phyloP scores from a whole-genome alignment of 2,113 vertebrate genomes.

The Sphyrna mokarran region DNA sequence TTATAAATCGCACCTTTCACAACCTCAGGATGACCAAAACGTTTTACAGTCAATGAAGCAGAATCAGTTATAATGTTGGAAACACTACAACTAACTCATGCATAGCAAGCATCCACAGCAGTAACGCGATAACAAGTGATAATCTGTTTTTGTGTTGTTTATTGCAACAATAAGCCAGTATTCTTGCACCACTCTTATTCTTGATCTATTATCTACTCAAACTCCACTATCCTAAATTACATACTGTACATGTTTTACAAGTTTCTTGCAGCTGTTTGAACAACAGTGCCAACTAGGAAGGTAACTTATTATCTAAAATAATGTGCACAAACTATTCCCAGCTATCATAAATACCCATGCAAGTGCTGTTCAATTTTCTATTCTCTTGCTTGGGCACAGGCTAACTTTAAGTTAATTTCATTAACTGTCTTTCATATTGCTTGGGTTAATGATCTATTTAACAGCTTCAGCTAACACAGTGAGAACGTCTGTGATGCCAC shows the following conservation, averaged over 20 bases:
- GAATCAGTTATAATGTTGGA: neutral
- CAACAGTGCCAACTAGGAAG: neutral
- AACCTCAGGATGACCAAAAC: neutral
- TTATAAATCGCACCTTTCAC: neutral
- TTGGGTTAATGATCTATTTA: neutral
- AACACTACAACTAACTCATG: neutral
- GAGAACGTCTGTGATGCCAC: neutral
- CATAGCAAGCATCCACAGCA: neutral
- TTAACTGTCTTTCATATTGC: neutral
- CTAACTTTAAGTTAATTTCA: neutral
- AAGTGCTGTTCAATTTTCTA: neutral
- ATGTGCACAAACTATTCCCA: neutral
- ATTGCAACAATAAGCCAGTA: neutral
- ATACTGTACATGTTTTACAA: neutral
- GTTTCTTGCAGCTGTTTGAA: neutral
- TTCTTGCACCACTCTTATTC: neutral
- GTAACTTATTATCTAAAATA: neutral
- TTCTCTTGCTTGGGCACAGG: neutral
- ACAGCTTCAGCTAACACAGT: neutral
- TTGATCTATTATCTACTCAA: neutral
- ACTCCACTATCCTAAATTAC: neutral
- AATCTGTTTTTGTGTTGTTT: neutral
- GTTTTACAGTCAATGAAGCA: neutral
- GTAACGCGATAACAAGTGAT: neutral
- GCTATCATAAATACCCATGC: neutral